phyloP scores from a whole-genome alignment of 2,113 vertebrate species.

The Falcunculus frontatus region DNA sequence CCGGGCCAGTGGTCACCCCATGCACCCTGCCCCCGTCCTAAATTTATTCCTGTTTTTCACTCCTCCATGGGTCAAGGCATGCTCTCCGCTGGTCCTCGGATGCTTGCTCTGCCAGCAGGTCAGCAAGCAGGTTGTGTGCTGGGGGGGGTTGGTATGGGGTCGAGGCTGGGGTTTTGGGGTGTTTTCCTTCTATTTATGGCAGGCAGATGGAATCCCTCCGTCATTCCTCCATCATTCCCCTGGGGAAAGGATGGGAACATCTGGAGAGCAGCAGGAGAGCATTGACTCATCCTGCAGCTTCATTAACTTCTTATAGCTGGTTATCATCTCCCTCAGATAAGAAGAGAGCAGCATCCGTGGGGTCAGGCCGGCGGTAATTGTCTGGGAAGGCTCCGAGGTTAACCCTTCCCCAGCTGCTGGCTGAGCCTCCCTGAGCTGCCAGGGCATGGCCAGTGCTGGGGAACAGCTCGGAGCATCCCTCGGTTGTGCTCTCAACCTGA shows the following conservation, averaged over 20 bases:
- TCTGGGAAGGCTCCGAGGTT: constrained; percentile 19
- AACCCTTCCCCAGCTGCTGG: background rate
- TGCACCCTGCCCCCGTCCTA: background rate
- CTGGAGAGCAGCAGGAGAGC: constrained; percentile 57
- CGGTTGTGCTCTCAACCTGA: fast-evolving
- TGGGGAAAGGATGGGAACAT: constrained; percentile 18
- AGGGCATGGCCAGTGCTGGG: background rate
- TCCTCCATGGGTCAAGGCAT: background rate
- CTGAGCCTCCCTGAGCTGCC: background rate
- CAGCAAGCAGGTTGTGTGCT: background rate
- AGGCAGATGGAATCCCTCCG: constrained; percentile 15
- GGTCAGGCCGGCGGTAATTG: constrained; percentile 32
- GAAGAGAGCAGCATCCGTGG: background rate
- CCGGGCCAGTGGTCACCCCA: background rate
- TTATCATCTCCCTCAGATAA: constrained; percentile 58
- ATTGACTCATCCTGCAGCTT: constrained; percentile 65
- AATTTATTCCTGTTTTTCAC: background rate
- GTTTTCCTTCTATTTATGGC: background rate
- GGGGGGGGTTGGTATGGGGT: background rate
- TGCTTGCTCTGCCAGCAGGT: background rate
- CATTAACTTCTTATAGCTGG: constrained; percentile 67
- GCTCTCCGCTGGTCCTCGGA: fast-evolving
- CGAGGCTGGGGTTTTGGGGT: background rate
- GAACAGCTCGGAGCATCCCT: background rate
- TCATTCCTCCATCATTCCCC: constrained; percentile 35